Conservation (phyloP, 1,140 invertebrate species). For the Cydia fagiglandana region DNA sequence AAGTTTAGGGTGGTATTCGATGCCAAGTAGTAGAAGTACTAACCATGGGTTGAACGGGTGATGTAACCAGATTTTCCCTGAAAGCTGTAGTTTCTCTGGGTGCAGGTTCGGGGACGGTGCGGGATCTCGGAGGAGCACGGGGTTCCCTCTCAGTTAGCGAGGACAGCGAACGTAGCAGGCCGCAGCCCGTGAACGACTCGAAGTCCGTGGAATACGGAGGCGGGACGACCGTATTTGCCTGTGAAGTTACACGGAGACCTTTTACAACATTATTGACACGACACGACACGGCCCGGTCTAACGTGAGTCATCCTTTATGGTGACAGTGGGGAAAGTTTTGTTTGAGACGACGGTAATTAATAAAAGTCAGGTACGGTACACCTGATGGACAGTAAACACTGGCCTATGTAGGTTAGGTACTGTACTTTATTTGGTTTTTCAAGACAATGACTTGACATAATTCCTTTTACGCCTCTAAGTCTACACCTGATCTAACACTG, state of each 20-base stretch:
- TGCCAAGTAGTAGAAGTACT: neutral
- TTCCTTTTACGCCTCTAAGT: too few species aligned
- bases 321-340: neutral
- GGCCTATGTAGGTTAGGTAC: too few species aligned
- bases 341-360: neutral
- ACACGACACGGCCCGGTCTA: neutral
- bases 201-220: conserved; percentile 88
- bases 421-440: too few species aligned
- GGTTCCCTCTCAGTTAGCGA: conserved; percentile 58
- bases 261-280: conserved; percentile 4
- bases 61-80: conserved; percentile 62
- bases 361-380: neutral
- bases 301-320: neutral
- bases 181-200: conserved; percentile 72
- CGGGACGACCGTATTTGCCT: conserved; percentile 88
- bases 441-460: too few species aligned
- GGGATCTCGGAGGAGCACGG: conserved; percentile 31
- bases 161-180: conserved; percentile 67
- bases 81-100: conserved; percentile 46
- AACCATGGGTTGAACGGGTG: conserved; percentile 50
- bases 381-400: too few species aligned
- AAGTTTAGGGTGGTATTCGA: too few species aligned
- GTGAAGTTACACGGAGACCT: conserved; percentile 24
- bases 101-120: conserved; percentile 34
- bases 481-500: too few species aligned